A percentile compares a stretch with the other conserved stretches of the same genome.
These are phyloP conservation scores for Hemicordylus capensis DNA, from an alignment of 2,113 vertebrate species.

Conservation along the genomic window DNA sequence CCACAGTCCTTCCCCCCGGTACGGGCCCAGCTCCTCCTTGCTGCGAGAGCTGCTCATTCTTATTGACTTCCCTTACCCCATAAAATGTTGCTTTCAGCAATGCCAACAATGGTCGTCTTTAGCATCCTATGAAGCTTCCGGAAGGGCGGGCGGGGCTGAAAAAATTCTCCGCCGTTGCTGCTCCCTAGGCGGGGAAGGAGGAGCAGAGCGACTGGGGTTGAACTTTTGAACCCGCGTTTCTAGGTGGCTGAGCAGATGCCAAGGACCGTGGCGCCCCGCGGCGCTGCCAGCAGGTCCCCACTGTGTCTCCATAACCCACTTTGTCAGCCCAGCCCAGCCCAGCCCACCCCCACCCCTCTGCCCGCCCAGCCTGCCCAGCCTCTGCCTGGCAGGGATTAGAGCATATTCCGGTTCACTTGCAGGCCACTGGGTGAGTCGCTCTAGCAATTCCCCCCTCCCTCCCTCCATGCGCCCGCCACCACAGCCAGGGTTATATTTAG, in stretches of 20 bases:
- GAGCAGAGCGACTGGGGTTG: background rate
- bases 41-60: background rate
- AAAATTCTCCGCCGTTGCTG: accelerated
- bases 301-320: background rate
- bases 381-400: background rate
- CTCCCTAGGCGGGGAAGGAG: background rate
- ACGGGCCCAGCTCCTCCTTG: background rate
- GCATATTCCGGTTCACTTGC: slow-evolving; percentile 55
- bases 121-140: background rate
- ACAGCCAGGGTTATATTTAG: background rate
- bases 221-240: slow-evolving; percentile 37
- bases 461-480: background rate
- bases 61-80: background rate
- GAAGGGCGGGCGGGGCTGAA: accelerated
- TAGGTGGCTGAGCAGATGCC: slow-evolving; percentile 9
- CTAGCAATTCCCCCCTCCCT: background rate
- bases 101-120: background rate
- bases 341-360: background rate
- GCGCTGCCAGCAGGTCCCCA: background rate
- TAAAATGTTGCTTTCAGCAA: background rate
- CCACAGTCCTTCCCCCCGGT: no score
- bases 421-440: slow-evolving; percentile 33
- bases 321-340: no score
- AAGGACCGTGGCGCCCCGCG: background rate
- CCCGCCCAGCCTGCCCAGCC: background rate